Evolutionary conservation across 2,797 vertebrate species (phyloP).

Genomic region (Pteropus rufus): DNA sequence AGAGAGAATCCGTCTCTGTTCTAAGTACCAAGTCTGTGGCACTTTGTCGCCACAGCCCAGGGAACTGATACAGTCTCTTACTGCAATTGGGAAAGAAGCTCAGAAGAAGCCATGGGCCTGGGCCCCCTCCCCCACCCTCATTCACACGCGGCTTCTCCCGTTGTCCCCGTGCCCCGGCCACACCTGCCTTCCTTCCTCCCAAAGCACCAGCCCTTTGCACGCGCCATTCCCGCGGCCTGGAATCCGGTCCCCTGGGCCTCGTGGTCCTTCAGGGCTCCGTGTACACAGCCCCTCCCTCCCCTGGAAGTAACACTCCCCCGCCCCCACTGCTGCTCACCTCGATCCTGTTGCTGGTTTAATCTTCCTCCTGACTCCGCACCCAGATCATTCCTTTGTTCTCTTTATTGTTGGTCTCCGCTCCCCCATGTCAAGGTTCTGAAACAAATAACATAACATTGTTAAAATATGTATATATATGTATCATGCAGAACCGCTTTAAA

Average conservation of each 20-base stretch:
- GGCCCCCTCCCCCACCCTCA: background rate
- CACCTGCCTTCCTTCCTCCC: background rate
- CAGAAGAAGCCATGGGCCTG: accelerated
- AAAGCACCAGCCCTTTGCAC: accelerated
- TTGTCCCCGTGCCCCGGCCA: background rate
- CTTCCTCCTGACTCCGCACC: background rate
- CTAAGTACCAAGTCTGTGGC: background rate
- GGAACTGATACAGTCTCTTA: background rate
- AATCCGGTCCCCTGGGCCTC: background rate
- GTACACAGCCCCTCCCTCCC: background rate
- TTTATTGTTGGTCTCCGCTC: background rate
- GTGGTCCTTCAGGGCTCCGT: background rate
- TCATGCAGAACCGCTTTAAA: background rate
- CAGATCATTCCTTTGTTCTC: no score
- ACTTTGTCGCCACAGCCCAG: background rate
- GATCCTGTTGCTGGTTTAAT: background rate
- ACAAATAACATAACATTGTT: no score
- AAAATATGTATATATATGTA: no score
- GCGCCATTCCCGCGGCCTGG: background rate
- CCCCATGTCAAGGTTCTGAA: accelerated
- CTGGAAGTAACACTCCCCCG: background rate
- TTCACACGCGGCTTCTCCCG: accelerated
- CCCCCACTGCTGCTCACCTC: background rate
- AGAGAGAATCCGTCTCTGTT: background rate
- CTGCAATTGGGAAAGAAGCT: background rate